Percentiles rank a stretch among this genome's conserved stretches.
phyloP scores from a whole-genome alignment of 2,888 invertebrate species.

The Julus scanicus region DNA sequence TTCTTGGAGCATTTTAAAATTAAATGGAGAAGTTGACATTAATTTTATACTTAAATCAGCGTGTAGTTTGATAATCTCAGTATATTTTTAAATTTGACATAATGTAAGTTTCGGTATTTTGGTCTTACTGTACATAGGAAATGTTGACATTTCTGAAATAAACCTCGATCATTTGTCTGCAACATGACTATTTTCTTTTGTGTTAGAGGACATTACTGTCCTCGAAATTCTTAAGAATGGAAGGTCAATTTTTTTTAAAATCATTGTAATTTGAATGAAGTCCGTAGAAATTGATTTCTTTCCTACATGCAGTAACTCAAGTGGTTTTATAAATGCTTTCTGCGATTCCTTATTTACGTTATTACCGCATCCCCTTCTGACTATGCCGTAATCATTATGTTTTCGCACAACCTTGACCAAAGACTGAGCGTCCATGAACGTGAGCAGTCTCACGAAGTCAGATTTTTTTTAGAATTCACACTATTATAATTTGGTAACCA shows the following conservation, averaged over 20 bases:
- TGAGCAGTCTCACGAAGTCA: not conserved
- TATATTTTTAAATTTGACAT: too few species aligned
- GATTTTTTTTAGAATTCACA: not conserved
- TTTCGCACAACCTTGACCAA: constrained; percentile 2
- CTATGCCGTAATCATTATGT: constrained; percentile 27
- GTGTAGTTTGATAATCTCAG: too few species aligned
- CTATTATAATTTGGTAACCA: not conserved
- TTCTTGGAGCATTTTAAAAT: too few species aligned
- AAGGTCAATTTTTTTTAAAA: not conserved
- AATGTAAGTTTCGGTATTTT: too few species aligned
- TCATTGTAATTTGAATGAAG: not conserved
- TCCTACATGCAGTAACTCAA: not conserved
- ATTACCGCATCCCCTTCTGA: constrained; percentile 15
- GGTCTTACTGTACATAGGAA: too few species aligned
- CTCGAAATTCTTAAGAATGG: not conserved
- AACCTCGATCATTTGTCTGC: too few species aligned
- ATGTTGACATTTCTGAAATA: too few species aligned
- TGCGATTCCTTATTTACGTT: constrained; percentile 12
- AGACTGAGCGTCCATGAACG: not conserved
- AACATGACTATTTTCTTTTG: not conserved
- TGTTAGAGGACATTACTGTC: not conserved
- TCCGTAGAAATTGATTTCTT: not conserved
- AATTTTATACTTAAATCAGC: too few species aligned
- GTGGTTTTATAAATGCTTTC: not conserved
- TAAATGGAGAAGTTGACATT: too few species aligned